Conservation (phyloP, 1,140 invertebrate genomes). For the Atta texana region DNA sequence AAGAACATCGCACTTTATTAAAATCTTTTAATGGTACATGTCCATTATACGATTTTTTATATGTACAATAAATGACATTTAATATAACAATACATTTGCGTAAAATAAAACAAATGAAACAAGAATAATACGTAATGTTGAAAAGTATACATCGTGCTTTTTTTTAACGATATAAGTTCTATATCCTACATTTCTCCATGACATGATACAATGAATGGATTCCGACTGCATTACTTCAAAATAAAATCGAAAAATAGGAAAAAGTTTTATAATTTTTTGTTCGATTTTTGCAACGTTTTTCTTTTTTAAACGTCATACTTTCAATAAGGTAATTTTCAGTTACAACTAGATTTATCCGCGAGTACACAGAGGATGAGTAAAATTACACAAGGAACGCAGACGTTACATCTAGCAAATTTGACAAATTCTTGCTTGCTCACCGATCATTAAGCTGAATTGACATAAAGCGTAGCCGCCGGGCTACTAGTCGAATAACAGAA, state of each 20-base stretch:
- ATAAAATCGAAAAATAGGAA: neutral
- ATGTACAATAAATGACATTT: neutral
- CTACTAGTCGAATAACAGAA: slow-evolving; percentile 31
- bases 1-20: neutral
- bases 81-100: neutral
- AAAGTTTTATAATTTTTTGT: neutral
- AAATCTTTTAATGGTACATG: neutral
- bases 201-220: neutral
- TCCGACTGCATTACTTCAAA: neutral
- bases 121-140: neutral
- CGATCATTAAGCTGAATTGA: slow-evolving; percentile 61
- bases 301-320: neutral
- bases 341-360: neutral
- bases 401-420: slow-evolving; percentile 60
- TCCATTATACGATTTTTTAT: slow-evolving; percentile 2
- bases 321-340: slow-evolving; percentile 29
- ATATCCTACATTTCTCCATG: neutral
- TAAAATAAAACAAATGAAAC: slow-evolving; percentile 3
- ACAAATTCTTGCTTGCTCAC: slow-evolving; percentile 51
- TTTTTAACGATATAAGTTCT: neutral
- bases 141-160: neutral
- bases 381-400: slow-evolving; percentile 58
- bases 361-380: slow-evolving; percentile 29
- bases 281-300: slow-evolving; percentile 31
- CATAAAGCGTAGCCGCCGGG: slow-evolving; percentile 38